A percentile compares a stretch with the other conserved stretches of the same genome.
phyloP scores from a whole-genome alignment of 2,888 invertebrate species.

The Agrotis clavis region DNA sequence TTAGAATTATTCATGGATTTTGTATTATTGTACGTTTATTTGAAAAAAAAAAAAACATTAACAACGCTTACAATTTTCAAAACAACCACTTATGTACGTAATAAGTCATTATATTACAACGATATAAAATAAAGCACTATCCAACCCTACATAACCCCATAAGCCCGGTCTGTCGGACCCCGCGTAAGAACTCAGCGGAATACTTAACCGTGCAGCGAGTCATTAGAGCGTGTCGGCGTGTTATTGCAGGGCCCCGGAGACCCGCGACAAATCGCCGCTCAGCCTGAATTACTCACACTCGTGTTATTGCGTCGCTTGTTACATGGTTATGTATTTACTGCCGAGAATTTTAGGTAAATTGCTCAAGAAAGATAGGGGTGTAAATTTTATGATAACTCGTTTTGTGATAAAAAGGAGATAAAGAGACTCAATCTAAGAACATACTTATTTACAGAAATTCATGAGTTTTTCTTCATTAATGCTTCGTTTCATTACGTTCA shows the following conservation, averaged over 20 bases:
- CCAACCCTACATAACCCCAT: constrained; percentile 2
- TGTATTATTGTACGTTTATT: background rate
- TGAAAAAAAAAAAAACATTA: background rate
- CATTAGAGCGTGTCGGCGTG: constrained; percentile 59
- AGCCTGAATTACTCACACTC: constrained; percentile 56
- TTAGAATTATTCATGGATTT: background rate
- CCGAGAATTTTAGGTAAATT: constrained; percentile 39
- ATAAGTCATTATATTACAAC: background rate
- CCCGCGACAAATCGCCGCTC: constrained; percentile 62
- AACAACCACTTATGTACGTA: background rate
- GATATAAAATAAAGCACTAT: constrained; percentile 7
- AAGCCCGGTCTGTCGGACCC: constrained; percentile 28
- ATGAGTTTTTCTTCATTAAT: background rate
- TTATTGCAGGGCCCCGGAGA: constrained; percentile 52
- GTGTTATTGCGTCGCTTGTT: constrained; percentile 51
- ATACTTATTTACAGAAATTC: background rate
- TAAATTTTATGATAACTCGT: constrained; percentile 1
- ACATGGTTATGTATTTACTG: constrained; percentile 46
- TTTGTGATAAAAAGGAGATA: background rate
- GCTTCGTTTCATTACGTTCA: background rate
- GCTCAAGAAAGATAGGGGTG: constrained; percentile 18
- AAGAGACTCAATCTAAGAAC: background rate
- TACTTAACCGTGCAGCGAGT: constrained; percentile 60
- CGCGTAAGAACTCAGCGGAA: constrained; percentile 47
- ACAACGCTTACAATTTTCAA: background rate